phyloP scores from a whole-genome alignment of 1,140 invertebrate species.

The Yoshiicerus persimilis region DNA sequence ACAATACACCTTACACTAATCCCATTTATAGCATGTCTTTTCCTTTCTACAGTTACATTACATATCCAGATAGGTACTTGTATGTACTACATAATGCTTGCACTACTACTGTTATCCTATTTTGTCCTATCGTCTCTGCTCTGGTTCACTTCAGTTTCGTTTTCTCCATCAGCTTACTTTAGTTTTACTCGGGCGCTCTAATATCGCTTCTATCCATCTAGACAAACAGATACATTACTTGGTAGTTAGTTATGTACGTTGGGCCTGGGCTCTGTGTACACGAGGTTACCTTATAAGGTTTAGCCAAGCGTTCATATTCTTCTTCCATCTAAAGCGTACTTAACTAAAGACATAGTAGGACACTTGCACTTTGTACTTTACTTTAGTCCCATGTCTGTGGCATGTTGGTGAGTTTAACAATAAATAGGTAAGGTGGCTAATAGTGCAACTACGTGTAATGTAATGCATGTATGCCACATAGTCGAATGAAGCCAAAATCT shows the following conservation, averaged over 20 bases:
- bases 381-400: not conserved
- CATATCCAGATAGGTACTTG: not conserved
- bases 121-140: not conserved
- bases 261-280: not conserved
- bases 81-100: not conserved
- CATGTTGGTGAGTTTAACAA: not conserved
- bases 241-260: not conserved
- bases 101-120: not conserved
- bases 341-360: not conserved
- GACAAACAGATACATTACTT: not conserved
- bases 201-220: not conserved
- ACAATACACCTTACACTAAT: slow-evolving; percentile 22
- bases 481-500: not conserved
- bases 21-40: slow-evolving; percentile 12
- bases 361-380: not conserved
- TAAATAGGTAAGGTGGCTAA: not conserved
- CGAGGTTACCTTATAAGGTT: not conserved
- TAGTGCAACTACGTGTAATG: not conserved
- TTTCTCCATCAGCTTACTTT: not conserved
- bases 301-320: not conserved
- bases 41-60: not conserved
- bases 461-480: not conserved
- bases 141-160: not conserved
- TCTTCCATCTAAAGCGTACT: not conserved
- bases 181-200: not conserved